Evolutionary conservation across 2,797 vertebrate genomes (phyloP).

Genomic region (Peromyscus nudipes): DNA sequence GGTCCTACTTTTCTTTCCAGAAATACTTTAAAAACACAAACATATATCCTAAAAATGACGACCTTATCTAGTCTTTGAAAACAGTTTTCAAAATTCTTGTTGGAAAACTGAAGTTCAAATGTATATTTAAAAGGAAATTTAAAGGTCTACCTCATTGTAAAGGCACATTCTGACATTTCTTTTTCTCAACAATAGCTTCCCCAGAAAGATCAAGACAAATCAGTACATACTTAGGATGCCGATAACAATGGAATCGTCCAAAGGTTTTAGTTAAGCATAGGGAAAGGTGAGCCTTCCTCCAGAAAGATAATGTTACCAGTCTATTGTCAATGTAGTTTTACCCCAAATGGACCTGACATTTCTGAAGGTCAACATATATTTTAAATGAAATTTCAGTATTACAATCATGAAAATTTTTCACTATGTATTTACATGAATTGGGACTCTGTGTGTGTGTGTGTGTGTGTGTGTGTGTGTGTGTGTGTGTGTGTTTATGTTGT

Average conservation of each 20-base stretch:
- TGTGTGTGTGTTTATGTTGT: not conserved
- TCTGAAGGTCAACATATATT: not conserved
- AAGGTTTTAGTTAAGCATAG: slow-evolving; percentile 26
- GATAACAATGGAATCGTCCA: not conserved
- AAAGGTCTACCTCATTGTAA: slow-evolving; percentile 32
- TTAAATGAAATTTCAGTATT: slow-evolving; percentile 35
- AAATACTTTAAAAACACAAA: slow-evolving; percentile 20
- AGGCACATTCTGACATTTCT: slow-evolving; percentile 45
- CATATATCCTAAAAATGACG: not conserved
- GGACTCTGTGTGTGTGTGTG: not conserved
- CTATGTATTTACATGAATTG: not conserved
- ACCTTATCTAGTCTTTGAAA: slow-evolving; percentile 14
- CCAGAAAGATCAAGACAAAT: slow-evolving; percentile 39
- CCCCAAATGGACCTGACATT: not conserved
- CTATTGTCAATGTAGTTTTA: not conserved
- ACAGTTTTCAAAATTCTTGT: slow-evolving; percentile 63
- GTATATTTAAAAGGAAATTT: slow-evolving; percentile 39
- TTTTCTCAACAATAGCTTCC: slow-evolving; percentile 55
- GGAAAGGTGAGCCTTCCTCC: not conserved
- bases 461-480: not conserved
- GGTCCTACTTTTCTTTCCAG: slow-evolving; percentile 19
- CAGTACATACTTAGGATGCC: slow-evolving; percentile 6
- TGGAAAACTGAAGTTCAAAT: slow-evolving; percentile 52
- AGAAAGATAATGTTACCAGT: slow-evolving; percentile 13
- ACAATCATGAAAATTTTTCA: not conserved